These are phyloP conservation scores for Paragorgia papillata DNA, from an alignment of 92 coral and sea anemone genomes.

Conservation along the genomic window DNA sequence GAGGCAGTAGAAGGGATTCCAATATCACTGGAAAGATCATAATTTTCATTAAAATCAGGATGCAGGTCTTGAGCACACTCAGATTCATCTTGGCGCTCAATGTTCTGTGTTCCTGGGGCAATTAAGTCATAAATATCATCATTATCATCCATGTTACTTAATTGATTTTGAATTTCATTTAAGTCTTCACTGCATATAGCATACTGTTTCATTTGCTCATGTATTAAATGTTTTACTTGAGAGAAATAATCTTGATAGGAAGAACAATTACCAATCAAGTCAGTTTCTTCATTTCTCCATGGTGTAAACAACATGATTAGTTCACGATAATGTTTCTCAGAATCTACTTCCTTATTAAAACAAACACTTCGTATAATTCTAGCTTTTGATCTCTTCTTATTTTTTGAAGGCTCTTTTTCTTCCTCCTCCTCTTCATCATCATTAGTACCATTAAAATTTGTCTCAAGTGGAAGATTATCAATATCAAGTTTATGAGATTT, in stretches of 20 bases:
- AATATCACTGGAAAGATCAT: background rate
- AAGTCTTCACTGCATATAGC: constrained; percentile 44
- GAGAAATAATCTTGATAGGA: constrained; percentile 48
- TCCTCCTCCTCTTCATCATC: too few species aligned
- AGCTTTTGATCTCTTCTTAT: constrained; percentile 53
- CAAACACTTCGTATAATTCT: constrained; percentile 35
- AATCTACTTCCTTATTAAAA: constrained; percentile 41
- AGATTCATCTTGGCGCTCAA: too few species aligned
- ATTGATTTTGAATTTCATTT: constrained; percentile 63
- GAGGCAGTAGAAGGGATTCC: constrained; percentile 24
- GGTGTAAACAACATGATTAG: constrained; percentile 47
- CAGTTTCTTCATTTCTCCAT: constrained; percentile 53
- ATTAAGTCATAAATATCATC: constrained; percentile 26
- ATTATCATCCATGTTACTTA: constrained; percentile 26
- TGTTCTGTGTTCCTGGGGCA: too few species aligned
- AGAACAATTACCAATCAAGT: constrained; percentile 43
- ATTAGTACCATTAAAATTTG: constrained; percentile 53
- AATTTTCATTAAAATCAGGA: too few species aligned
- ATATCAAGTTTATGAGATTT: background rate
- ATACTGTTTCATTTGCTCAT: background rate
- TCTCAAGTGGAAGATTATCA: constrained; percentile 57
- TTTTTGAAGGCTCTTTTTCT: too few species aligned
- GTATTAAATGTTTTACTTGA: constrained; percentile 32
- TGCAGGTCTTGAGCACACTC: too few species aligned
- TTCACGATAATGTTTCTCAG: constrained; percentile 48